phyloP scores from a whole-genome alignment of 92 coral and sea anemone genomes.

The Zoanthus solanderi region DNA sequence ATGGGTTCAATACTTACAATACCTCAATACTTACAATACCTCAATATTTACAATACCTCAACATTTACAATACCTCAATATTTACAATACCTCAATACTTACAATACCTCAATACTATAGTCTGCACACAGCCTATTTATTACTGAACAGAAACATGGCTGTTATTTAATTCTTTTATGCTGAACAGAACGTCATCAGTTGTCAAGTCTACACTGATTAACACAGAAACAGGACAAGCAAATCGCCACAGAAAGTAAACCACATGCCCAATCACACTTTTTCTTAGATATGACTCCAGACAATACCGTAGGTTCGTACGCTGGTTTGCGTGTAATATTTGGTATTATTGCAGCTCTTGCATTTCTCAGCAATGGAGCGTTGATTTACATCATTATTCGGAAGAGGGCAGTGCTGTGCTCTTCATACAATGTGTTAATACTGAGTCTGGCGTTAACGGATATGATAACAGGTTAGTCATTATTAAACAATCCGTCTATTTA shows the following conservation, averaged over 20 bases:
- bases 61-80: too few relatives aligned
- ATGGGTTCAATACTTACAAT: too few relatives aligned
- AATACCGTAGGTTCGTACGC: neutral
- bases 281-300: neutral
- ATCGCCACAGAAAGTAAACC: neutral
- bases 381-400: conserved; percentile 72
- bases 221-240: too few relatives aligned
- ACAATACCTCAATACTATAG: too few relatives aligned
- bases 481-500: neutral
- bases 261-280: neutral
- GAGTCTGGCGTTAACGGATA: conserved; percentile 81
- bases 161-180: too few relatives aligned
- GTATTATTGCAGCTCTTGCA: conserved; percentile 83
- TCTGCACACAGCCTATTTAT: too few relatives aligned
- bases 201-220: too few relatives aligned
- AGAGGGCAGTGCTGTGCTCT: conserved; percentile 75
- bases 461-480: conserved; percentile 73
- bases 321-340: conserved; percentile 64
- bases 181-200: too few relatives aligned
- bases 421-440: conserved; percentile 81
- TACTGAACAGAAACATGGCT: too few relatives aligned
- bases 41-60: too few relatives aligned
- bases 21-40: too few relatives aligned
- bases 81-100: too few relatives aligned
- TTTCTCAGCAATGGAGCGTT: conserved; percentile 77